Conservation (phyloP, 2,113 vertebrate species). For the Oryzias celebensis region DNA sequence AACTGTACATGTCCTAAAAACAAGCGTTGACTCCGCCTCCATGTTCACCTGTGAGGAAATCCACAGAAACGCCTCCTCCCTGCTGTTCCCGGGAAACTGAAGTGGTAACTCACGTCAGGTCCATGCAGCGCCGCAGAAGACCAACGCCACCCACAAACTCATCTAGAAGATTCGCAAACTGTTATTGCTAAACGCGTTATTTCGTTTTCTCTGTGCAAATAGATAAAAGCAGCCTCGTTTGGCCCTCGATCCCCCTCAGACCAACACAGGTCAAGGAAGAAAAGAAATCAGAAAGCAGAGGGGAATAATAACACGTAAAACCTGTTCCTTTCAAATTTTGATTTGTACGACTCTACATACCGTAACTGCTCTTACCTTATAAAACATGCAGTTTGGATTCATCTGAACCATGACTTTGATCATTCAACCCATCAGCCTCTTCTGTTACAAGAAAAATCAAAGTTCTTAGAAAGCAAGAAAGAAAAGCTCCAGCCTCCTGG, state of each 20-base stretch:
- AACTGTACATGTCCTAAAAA: conserved; percentile 58
- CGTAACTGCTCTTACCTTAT: neutral
- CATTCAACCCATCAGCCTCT: too few relatives aligned
- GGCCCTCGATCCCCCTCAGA: conserved; percentile 25
- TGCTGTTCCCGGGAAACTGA: too few relatives aligned
- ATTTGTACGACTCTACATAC: neutral
- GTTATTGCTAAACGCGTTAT: conserved; percentile 75
- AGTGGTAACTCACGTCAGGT: neutral
- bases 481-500: conserved; percentile 20
- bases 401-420: too few relatives aligned
- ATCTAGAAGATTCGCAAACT: conserved; percentile 53
- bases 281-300: conserved; percentile 23
- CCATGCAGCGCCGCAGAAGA: conserved; percentile 11
- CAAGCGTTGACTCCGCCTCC: neutral
- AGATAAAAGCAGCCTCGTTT: conserved; percentile 44
- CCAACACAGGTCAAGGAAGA: conserved; percentile 49
- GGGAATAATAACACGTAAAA: conserved; percentile 19
- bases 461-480: neutral
- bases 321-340: conserved; percentile 12
- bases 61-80: neutral
- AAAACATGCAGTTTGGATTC: too few relatives aligned
- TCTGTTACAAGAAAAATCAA: too few relatives aligned
- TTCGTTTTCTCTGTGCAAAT: conserved; percentile 74
- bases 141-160: conserved; percentile 6
- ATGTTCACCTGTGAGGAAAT: neutral